Evolutionary conservation across 2,797 vertebrate species (phyloP).

Genomic region (Oreortyx pictus): DNA sequence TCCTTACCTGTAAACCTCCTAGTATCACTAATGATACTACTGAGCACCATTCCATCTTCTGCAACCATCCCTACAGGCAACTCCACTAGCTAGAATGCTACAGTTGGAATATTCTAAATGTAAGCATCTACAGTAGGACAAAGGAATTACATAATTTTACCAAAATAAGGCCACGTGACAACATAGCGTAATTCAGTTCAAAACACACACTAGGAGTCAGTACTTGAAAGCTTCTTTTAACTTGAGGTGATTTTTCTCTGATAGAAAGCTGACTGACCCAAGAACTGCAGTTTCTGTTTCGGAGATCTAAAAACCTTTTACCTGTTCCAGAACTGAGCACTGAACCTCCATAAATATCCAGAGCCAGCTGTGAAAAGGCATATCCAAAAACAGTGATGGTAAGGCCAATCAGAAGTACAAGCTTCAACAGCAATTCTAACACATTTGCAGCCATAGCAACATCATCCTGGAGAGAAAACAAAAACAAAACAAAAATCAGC

Average conservation of each 20-base stretch:
- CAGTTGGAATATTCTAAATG: not conserved
- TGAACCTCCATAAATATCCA: conserved; percentile 94
- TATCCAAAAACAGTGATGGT: conserved; percentile 93
- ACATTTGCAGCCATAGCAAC: conserved; percentile 88
- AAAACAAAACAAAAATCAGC: not conserved
- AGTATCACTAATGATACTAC: not conserved
- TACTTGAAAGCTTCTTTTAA: not conserved
- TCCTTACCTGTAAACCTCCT: not conserved
- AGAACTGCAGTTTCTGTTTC: not conserved
- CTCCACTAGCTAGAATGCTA: not conserved
- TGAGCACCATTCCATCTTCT: not conserved
- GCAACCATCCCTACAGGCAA: not conserved
- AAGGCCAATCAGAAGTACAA: conserved; percentile 92
- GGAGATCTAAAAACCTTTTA: conserved; percentile 59
- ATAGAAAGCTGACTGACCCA: not conserved
- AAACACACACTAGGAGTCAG: not conserved
- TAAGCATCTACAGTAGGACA: not conserved
- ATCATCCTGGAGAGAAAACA: conserved; percentile 84
- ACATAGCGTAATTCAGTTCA: not conserved
- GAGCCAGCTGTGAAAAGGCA: conserved; percentile 91
- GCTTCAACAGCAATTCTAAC: conserved; percentile 90
- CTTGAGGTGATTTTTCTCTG: not conserved
- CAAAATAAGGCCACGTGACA: not conserved
- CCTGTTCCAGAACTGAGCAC: conserved; percentile 92
- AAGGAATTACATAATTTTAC: not conserved